A percentile compares a stretch with the other conserved stretches of the same genome.
Evolutionary conservation across 2,888 invertebrate species (phyloP).

Genomic region (Campoletis raptor): DNA sequence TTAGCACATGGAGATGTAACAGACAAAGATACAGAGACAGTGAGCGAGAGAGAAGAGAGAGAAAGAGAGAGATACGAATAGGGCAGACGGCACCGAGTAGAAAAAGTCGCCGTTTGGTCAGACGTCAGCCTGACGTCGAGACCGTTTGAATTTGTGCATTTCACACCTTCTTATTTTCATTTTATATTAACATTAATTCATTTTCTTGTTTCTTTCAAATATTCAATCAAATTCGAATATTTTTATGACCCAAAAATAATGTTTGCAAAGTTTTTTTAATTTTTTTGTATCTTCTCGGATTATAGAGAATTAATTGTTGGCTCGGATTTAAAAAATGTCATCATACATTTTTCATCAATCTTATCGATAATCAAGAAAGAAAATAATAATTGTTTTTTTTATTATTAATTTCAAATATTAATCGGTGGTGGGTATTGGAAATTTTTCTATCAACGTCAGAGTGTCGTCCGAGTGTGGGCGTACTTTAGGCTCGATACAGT

Average conservation of each 20-base stretch:
- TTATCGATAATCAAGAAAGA: neutral
- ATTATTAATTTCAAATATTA: neutral
- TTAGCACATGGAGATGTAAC: conserved; percentile 50
- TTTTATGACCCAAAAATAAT: neutral
- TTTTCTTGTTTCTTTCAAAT: neutral
- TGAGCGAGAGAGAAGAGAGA: conserved; percentile 37
- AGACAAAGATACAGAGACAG: conserved; percentile 43
- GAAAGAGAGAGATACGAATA: conserved; percentile 21
- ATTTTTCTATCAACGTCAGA: conserved; percentile 16
- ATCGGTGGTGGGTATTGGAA: neutral
- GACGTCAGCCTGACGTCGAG: conserved; percentile 37
- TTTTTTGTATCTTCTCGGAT: too few species aligned
- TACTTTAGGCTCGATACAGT: conserved; percentile 25
- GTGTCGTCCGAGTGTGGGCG: conserved; percentile 39
- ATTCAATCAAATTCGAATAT: neutral
- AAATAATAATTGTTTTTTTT: neutral
- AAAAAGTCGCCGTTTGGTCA: conserved; percentile 30
- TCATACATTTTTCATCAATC: neutral
- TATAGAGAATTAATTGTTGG: neutral
- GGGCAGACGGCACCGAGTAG: conserved; percentile 41
- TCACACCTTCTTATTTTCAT: neutral
- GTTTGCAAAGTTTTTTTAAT: neutral
- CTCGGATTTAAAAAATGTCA: neutral
- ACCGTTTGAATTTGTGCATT: neutral
- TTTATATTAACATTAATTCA: neutral